Percentiles rank a stretch among this genome's conserved stretches.
Conservation (phyloP, 37 sponge, comb jelly and placozoan genomes). For the Hexactinellida sp. region DNA sequence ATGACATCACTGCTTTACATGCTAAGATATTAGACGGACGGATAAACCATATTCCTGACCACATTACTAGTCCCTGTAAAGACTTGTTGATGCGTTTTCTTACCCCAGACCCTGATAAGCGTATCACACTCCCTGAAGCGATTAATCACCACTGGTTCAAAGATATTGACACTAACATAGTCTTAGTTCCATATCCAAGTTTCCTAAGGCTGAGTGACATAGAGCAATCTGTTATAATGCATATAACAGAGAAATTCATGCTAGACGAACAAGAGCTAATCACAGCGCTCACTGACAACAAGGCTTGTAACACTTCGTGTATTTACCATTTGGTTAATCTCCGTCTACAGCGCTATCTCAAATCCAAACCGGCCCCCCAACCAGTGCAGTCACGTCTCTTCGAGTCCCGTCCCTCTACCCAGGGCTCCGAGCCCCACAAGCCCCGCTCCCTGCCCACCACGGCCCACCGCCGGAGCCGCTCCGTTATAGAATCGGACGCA, state of each 20-base stretch:
- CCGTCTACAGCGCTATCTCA: conserved; percentile 33
- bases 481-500: background rate
- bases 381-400: background rate
- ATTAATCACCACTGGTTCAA: conserved; percentile 75
- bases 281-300: background rate
- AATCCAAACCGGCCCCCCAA: background rate
- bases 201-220: conserved; percentile 20
- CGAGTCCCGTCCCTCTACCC: background rate
- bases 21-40: conserved; percentile 88
- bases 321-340: conserved; percentile 42
- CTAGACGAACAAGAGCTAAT: background rate
- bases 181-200: conserved; percentile 53
- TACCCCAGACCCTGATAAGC: conserved; percentile 39
- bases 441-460: background rate
- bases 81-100: conserved; percentile 58
- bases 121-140: conserved; percentile 61
- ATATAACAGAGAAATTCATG: conserved; percentile 34
- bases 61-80: conserved; percentile 48
- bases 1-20: conserved; percentile 88
- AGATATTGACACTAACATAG: conserved; percentile 23
- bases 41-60: conserved; percentile 87
- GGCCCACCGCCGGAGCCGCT: background rate
- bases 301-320: conserved; percentile 22
- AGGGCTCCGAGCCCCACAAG: background rate
- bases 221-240: conserved; percentile 41